Base-by-base conservation (phyloP, 2,888 invertebrate species). In the Eupithecia insigniata region DNA sequence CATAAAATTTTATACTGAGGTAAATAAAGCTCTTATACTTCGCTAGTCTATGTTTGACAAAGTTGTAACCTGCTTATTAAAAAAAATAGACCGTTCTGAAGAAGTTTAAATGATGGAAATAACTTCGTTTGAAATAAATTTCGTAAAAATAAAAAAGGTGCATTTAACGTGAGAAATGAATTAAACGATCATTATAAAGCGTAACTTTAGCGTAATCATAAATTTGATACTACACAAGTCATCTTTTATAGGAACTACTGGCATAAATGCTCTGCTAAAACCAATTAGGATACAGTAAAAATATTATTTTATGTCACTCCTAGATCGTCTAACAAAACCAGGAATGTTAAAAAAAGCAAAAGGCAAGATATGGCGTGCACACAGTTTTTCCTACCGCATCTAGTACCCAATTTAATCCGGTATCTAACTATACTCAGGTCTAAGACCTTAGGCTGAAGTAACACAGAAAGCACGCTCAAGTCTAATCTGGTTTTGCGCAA, bases 341-440 rank as follows among this genome's bases (percentile, higher is more conserved):
- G 32, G 69, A 64, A 64, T 69, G 43, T 46, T 55, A 71, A 74
- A 71, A 43, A 58, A 69, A 62, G 61, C 7, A 71, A 73, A 73
- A 36, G 43, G 60, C 62, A 60, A 36, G 39, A 46, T 62, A 72
- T 66, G 61, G 30, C 67, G 65, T 46, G 65, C 67, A 39, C 79
- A 78, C 80, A 79, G 84, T 83, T 88, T 87, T 84, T 82, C 80
- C 78, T 84, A 82, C 71, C 71, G 82, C 73, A 75, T 72, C 75
- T 76, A 80, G 84, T 80, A 81, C 82, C 85, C 85, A 88, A 87
- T 89, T 90, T 90, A 88, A 84, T 80, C 76, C 84, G 73, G 80
- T 84, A 81, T 89, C 90, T 90, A 90, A 89, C 85, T 82, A 76
- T 69, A 76, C 80, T 81, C 76, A 80, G 88, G 88, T 87, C 89